These are phyloP conservation scores for Danaus melanippus DNA, from an alignment of 1,140 invertebrate genomes.

Conservation along the genomic window DNA sequence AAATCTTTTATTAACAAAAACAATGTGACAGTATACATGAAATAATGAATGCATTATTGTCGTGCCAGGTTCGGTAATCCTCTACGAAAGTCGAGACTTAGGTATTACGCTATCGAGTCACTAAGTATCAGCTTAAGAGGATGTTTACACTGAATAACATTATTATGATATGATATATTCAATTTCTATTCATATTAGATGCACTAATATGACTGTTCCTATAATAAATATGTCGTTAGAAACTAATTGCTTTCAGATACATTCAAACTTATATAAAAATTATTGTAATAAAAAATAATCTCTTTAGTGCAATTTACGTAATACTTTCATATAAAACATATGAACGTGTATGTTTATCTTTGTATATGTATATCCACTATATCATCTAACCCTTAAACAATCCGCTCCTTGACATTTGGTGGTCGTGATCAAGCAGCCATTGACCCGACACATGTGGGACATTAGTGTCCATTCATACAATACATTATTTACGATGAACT, in stretches of 20 bases:
- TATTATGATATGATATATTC: not conserved
- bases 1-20: conserved; percentile 8
- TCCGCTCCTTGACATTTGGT: conserved; percentile 60
- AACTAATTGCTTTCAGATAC: no score
- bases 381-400: conserved; percentile 35
- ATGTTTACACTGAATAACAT: conserved; percentile 13
- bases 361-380: not conserved
- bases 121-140: conserved; percentile 12
- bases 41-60: conserved; percentile 12
- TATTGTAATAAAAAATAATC: not conserved
- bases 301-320: conserved; percentile 3
- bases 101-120: conserved; percentile 12
- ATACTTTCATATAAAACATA: not conserved
- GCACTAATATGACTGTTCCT: no score
- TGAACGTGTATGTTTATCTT: no score
- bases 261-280: not conserved
- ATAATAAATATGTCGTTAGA: no score
- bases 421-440: conserved; percentile 42
- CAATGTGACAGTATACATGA: not conserved
- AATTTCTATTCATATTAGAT: conserved; percentile 1
- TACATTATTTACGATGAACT: conserved; percentile 60
- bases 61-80: conserved; percentile 9
- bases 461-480: conserved; percentile 55
- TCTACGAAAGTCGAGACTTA: conserved; percentile 9
- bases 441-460: conserved; percentile 55